A percentile compares a stretch with the other conserved stretches of the same genome.
These are phyloP conservation scores for Nyleta sp. DNA, from an alignment of 2,888 invertebrate species.

Conservation along the genomic window DNA sequence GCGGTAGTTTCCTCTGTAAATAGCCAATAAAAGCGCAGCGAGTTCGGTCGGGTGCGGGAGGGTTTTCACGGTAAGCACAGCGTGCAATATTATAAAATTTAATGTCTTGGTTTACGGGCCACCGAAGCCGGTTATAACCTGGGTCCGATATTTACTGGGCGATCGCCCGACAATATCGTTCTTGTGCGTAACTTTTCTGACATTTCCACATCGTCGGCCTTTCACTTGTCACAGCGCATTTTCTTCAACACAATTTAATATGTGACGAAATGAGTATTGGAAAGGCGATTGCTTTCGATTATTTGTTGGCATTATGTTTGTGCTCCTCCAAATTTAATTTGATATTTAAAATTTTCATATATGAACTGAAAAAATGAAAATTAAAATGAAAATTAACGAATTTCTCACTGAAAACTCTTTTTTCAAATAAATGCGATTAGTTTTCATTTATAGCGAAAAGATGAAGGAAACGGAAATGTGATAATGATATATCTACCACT, in stretches of 20 bases:
- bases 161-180: slow-evolving; percentile 73
- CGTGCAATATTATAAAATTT: slow-evolving; percentile 82
- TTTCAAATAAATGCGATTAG: no score
- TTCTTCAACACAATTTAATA: slow-evolving; percentile 17
- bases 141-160: slow-evolving; percentile 80
- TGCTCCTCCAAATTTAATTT: no score
- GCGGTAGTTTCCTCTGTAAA: slow-evolving; percentile 82
- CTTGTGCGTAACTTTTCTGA: slow-evolving; percentile 51
- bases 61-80: slow-evolving; percentile 68
- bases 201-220: slow-evolving; percentile 43
- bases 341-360: no score
- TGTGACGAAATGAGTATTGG: no score
- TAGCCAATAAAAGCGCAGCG: slow-evolving; percentile 81
- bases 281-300: no score
- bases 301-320: no score
- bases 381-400: no score
- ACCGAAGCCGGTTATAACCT: slow-evolving; percentile 79
- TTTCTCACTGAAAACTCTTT: no score
- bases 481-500: slow-evolving; percentile 67
- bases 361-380: no score
- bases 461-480: no score
- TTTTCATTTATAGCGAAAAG: no score
- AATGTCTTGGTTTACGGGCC: slow-evolving; percentile 82
- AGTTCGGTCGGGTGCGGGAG: slow-evolving; percentile 69
- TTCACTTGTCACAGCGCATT: slow-evolving; percentile 36